phyloP scores from a whole-genome alignment of 2,888 invertebrate genomes.

The Macaria liturata region DNA sequence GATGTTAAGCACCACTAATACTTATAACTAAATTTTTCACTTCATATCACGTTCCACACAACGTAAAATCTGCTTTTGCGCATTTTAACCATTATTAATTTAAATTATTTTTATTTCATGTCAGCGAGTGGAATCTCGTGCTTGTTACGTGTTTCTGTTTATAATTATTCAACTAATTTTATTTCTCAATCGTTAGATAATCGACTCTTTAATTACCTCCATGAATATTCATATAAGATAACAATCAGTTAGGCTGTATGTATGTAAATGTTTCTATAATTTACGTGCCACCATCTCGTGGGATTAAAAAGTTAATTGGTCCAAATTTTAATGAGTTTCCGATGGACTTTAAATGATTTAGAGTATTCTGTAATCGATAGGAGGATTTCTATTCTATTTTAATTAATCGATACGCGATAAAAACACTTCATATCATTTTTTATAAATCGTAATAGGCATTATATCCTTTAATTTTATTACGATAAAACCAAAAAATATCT shows the following conservation, averaged over 20 bases:
- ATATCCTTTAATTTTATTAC: background rate
- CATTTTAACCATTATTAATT: no score
- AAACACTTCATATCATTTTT: background rate
- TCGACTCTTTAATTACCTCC: constrained; percentile 16
- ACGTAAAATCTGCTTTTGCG: no score
- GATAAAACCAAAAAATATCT: background rate
- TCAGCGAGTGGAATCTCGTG: no score
- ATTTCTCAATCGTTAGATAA: constrained; percentile 26
- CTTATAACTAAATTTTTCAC: no score
- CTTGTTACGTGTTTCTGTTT: no score
- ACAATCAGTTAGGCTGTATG: constrained; percentile 22
- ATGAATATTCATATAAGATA: constrained; percentile 22
- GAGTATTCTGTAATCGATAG: constrained; percentile 17
- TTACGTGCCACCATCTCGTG: constrained; percentile 30
- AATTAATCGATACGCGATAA: no score
- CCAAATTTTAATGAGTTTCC: constrained; percentile 22
- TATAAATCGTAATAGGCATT: background rate
- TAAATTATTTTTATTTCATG: no score
- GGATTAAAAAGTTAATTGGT: constrained; percentile 34
- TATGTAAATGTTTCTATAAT: constrained; percentile 29
- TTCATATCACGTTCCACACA: no score
- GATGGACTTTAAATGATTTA: constrained; percentile 9
- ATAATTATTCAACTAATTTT: no score
- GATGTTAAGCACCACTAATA: no score
- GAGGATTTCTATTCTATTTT: background rate